A percentile compares a stretch with the other conserved stretches of the same genome.
These are phyloP conservation scores for Biston betularia DNA, from an alignment of 2,888 invertebrate genomes.

Conservation along the genomic window DNA sequence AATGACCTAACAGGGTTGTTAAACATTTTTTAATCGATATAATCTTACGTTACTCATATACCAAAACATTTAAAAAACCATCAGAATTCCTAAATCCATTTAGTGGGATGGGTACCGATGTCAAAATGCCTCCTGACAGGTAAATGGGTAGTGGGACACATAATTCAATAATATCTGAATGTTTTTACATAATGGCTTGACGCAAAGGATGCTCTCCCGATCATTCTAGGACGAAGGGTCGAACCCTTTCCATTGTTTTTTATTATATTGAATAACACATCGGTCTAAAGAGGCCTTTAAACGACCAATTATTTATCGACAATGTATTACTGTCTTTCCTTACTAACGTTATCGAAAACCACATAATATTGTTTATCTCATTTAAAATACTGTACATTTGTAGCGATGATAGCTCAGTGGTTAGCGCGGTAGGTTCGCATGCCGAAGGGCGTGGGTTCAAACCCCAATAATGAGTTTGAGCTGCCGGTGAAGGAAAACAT, in stretches of 20 bases:
- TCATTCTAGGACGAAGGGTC: conserved; percentile 28
- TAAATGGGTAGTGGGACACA: conserved; percentile 40
- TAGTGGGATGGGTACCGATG: conserved; percentile 26
- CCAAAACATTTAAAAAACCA: conserved; percentile 18
- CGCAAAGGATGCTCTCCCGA: conserved; percentile 32
- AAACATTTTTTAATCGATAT: not conserved
- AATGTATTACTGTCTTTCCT: not conserved
- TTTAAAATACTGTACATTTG: too few relatives aligned
- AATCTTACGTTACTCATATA: not conserved
- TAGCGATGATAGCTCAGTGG: too few relatives aligned
- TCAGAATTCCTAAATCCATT: conserved; percentile 15
- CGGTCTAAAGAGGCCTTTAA: conserved; percentile 6
- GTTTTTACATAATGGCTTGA: conserved; percentile 41
- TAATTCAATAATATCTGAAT: conserved; percentile 44
- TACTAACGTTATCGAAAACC: not conserved
- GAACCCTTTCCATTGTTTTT: conserved; percentile 39
- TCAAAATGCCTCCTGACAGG: conserved; percentile 37
- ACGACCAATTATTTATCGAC: not conserved
- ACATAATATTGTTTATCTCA: too few relatives aligned
- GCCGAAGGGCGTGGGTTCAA: too few relatives aligned
- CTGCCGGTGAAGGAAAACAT: too few relatives aligned
- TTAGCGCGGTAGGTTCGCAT: too few relatives aligned
- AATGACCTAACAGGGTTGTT: too few relatives aligned
- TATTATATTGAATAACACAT: conserved; percentile 39
- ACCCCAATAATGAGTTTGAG: too few relatives aligned